Evolutionary conservation across 2,888 invertebrate genomes (phyloP).

Genomic region (Apamea sordens): DNA sequence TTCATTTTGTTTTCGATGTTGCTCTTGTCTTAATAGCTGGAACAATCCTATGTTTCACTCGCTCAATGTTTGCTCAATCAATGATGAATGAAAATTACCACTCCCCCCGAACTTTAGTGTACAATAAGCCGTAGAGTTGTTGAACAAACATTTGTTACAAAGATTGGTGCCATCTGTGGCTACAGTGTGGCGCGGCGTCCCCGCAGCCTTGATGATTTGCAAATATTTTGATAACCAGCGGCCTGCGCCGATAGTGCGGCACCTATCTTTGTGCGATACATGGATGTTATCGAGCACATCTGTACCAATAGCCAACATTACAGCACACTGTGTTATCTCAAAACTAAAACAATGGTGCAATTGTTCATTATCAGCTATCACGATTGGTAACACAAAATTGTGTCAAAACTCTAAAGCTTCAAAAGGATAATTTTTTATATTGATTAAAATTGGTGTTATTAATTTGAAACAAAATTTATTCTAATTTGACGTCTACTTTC

Average conservation of each 20-base stretch:
- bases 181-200: conserved; percentile 33
- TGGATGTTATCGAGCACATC: conserved; percentile 83
- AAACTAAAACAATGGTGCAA: conserved; percentile 74
- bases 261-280: conserved; percentile 75
- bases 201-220: conserved; percentile 63
- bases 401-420: conserved; percentile 80
- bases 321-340: conserved; percentile 77
- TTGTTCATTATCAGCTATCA: conserved; percentile 71
- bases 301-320: conserved; percentile 72
- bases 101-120: conserved; percentile 74
- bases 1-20: conserved; percentile 52
- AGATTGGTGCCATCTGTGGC: conserved; percentile 72
- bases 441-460: conserved; percentile 84
- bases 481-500: conserved; percentile 90
- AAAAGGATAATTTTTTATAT: conserved; percentile 70
- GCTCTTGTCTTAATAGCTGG: conserved; percentile 42
- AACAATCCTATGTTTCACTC: conserved; percentile 33
- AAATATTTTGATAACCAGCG: conserved; percentile 57
- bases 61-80: conserved; percentile 35
- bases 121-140: conserved; percentile 76
- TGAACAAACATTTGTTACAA: conserved; percentile 72
- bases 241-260: conserved; percentile 58
- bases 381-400: conserved; percentile 87
- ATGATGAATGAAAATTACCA: conserved; percentile 65
- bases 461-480: conserved; percentile 88